Evolutionary conservation across 1,140 invertebrate species (phyloP), one percentile per base, ranked within the genome.

Genomic region (Pogonomyrmex barbatus): DNA sequence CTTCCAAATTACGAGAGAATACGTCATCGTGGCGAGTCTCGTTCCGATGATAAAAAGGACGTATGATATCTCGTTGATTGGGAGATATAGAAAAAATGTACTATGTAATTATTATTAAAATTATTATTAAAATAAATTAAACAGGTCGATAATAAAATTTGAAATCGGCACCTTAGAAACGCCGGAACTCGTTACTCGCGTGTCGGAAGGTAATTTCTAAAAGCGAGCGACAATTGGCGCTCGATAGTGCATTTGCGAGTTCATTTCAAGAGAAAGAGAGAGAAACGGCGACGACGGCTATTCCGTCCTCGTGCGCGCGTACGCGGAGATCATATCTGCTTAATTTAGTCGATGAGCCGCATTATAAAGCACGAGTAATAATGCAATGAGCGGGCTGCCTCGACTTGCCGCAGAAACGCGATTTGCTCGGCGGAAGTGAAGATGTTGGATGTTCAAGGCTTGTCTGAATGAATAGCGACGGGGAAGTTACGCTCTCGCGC

Each of bases 301-400:
- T 60, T 76, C 39, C 60, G 42, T 10, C 39, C 45, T 52, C 68
- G 47, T 52, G 14, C 45, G n/a, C 65, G 30, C 60, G 36, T 39
- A 42, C 45, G 76, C 33, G 24, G 60, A 33, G 76, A 81, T 68
- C 63, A 24, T 52, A 33, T 47, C 77, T 68, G 77, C 70, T 81
- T 70, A 81, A 81, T 81, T 81, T 81, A 81, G 68, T 63, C 62
- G 36, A 68, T 81, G 77, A 81, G 36, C 36, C 47, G 47, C 54
- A 50, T 81, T 81, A 24, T 24, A 83, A 75, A 62, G 70, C 68
- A 4, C 42, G 78, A 52, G 81, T 75, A 62, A 75, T 83, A 75
- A 83, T 50, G 70, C 81, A 83, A 75, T 50, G 58, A 83, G 14
- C 67, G 67, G 4, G 24, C 24, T 24, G 39, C 24, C 39, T 14